Evolutionary conservation across 2,888 invertebrate species (phyloP), one percentile per base, ranked within the genome.

Genomic region (Octonoba sinensis): DNA sequence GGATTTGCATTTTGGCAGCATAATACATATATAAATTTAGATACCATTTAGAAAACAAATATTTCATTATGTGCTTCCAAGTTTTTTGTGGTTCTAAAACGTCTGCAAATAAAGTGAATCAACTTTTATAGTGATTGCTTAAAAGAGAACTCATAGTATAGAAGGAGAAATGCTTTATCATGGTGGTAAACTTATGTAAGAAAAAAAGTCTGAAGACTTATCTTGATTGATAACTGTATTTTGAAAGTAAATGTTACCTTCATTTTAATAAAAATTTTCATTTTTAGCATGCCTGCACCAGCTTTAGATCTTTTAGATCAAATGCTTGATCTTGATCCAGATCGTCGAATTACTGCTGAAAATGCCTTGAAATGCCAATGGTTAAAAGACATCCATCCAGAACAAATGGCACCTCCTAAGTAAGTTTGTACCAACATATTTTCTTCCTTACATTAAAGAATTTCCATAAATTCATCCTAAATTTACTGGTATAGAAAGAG

Each of bases 381-480:
- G 98, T 90, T 99, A 73, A 94, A 93, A 89, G 93, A 94, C 88
- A 93, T 99, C 65, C 93, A 95, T 87, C 95, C 96, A 16, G 95
- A 95, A 24, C 83, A 83, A 46, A 88, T 90, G 59, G 87, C 87
- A 46, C 90, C 90, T 13, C 90, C 90, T 87, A 93, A 94, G 96
- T 90, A 89, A 87, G 89, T 73, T 64, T 59, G 84, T 36, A 27
- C 11, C 36, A 36, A n/a, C n/a, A n/a, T n/a, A 90, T 89, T 88
- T 90, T 98, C 85, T 98, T 98, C 0, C 95, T 94, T 47, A 96
- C 96, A 93, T 98, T 99, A 89, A n/a, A n/a, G 99, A 99, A 90
- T 99, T 99, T 88, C 99, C 99, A 90, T 99, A 99, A 89, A 91
- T 99, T 87, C 99, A 99, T 98, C 96, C 96, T 87, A 99, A 99